These are phyloP conservation scores for Hypsopygia costalis DNA, from an alignment of 2,888 invertebrate species.

Conservation along the genomic window DNA sequence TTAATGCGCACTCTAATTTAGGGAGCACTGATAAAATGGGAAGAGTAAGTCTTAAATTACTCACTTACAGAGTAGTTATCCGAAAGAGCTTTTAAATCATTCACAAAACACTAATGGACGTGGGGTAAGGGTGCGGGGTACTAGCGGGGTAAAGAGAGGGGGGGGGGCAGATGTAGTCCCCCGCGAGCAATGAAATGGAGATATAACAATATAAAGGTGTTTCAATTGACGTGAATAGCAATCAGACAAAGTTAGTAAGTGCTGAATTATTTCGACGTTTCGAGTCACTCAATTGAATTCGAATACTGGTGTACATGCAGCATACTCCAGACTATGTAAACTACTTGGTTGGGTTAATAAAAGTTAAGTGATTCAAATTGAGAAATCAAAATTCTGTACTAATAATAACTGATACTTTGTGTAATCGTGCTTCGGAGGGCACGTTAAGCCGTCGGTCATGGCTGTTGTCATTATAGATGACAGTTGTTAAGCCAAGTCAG, in stretches of 20 bases:
- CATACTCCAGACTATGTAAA: too few relatives aligned
- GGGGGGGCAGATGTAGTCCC: constrained; percentile 67
- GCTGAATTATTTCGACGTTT: too few relatives aligned
- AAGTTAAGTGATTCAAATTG: too few relatives aligned
- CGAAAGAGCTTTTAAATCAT: constrained; percentile 81
- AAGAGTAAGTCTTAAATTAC: constrained; percentile 80
- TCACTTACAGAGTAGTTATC: constrained; percentile 81
- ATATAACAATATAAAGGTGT: constrained; percentile 77
- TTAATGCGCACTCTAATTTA: constrained; percentile 79
- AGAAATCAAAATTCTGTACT: too few relatives aligned
- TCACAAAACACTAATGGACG: constrained; percentile 81
- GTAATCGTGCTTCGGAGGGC: too few relatives aligned
- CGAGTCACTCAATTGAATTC: too few relatives aligned
- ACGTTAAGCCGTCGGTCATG: too few relatives aligned
- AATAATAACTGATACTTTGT: too few relatives aligned
- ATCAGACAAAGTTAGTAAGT: constrained; percentile 29
- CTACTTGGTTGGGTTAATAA: too few relatives aligned
- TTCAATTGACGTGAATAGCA: constrained; percentile 65
- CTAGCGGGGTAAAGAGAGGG: constrained; percentile 27
- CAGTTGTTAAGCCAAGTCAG: too few relatives aligned
- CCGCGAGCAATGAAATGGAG: constrained; percentile 74
- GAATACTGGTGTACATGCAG: too few relatives aligned
- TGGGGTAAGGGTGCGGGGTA: constrained; percentile 53
- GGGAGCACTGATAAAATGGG: constrained; percentile 79
- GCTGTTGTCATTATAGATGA: too few relatives aligned